A percentile compares a stretch with the other conserved stretches of the same genome.
Evolutionary conservation across 1,140 invertebrate genomes (phyloP).

Genomic region (Diorhabda carinulata): DNA sequence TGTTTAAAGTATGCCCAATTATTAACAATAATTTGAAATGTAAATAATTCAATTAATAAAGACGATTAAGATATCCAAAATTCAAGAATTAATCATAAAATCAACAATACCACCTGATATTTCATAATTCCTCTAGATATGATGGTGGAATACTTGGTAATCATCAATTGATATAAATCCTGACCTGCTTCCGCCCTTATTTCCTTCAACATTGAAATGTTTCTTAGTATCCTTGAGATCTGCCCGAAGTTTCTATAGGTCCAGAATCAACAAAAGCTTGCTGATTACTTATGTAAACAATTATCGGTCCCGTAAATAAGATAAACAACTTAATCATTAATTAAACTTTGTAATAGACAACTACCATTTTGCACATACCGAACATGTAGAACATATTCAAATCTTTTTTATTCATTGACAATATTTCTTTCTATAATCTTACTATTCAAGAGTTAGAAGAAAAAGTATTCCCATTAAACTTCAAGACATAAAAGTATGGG

Average conservation of each 20-base stretch:
- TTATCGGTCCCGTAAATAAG: neutral
- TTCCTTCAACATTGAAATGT: slow-evolving; percentile 24
- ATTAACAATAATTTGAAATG: too few species aligned
- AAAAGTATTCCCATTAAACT: too few species aligned
- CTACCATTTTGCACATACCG: too few species aligned
- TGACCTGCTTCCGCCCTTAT: slow-evolving; percentile 14
- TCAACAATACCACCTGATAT: too few species aligned
- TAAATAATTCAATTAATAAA: too few species aligned
- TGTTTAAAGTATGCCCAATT: too few species aligned
- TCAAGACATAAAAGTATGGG: too few species aligned
- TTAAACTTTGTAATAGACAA: neutral
- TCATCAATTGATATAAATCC: neutral
- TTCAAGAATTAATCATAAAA: too few species aligned
- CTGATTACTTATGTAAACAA: slow-evolving; percentile 3
- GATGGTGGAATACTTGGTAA: too few species aligned
- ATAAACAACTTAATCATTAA: neutral
- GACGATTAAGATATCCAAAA: too few species aligned
- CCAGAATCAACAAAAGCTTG: slow-evolving; percentile 5
- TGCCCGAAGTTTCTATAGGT: slow-evolving; percentile 8
- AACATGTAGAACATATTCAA: neutral
- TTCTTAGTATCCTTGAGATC: slow-evolving; percentile 11
- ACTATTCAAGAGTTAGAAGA: too few species aligned
- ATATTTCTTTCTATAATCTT: neutral
- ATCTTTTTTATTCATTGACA: neutral
- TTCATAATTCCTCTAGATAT: too few species aligned